phyloP scores from a whole-genome alignment of 2,797 vertebrate genomes.

The Rachycentron canadum region DNA sequence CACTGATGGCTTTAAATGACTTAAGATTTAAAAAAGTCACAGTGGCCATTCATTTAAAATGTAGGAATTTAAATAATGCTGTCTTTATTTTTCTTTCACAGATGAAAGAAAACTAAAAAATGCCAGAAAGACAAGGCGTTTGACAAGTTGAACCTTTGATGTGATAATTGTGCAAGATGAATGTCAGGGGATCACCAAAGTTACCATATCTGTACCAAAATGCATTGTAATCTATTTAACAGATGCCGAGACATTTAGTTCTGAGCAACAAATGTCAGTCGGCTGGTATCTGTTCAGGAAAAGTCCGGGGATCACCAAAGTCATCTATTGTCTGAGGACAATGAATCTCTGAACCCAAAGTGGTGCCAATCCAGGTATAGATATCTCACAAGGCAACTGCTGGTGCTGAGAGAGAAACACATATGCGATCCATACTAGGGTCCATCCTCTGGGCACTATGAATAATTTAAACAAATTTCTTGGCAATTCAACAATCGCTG shows the following conservation, averaged over 20 bases:
- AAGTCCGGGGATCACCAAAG: background rate
- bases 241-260: background rate
- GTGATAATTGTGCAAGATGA: background rate
- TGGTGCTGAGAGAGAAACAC: background rate
- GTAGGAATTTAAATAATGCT: background rate
- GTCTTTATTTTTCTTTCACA: constrained; percentile 3
- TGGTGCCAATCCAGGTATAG: background rate
- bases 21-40: background rate
- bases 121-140: background rate
- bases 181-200: constrained; percentile 1
- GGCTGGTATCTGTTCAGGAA: background rate
- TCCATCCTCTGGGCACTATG: background rate
- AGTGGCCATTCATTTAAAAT: background rate
- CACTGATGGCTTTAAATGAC: background rate
- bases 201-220: background rate
- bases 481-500: background rate
- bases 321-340: background rate
- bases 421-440: background rate
- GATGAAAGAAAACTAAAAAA: constrained; percentile 1
- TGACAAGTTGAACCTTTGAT: constrained; percentile 2
- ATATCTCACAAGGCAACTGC: background rate
- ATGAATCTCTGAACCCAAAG: background rate
- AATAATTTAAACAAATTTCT: background rate
- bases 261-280: background rate
- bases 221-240: background rate